A percentile compares a stretch with the other conserved stretches of the same genome.
Evolutionary conservation across 2,797 vertebrate species (phyloP).

Genomic region (Brachymystax lenok): DNA sequence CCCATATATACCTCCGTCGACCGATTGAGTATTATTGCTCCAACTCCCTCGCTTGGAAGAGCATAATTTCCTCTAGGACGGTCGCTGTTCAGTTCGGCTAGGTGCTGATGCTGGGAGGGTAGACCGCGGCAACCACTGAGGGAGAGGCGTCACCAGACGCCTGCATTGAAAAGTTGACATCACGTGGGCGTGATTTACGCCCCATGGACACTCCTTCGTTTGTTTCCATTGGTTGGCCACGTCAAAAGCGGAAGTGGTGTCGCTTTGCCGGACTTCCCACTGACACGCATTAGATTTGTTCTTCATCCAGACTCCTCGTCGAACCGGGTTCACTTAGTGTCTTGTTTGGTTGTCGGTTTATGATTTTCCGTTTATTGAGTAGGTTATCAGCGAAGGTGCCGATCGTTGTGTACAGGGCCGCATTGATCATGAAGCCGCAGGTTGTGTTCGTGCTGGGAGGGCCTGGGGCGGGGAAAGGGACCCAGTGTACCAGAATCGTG

Average conservation of each 20-base stretch:
- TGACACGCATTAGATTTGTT: constrained; percentile 65
- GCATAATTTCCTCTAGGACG: constrained; percentile 57
- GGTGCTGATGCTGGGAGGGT: constrained; percentile 78
- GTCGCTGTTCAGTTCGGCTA: constrained; percentile 58
- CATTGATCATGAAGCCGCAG: constrained; percentile 87
- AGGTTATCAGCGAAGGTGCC: constrained; percentile 60
- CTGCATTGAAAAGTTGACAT: constrained; percentile 27
- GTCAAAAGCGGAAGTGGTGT: constrained; percentile 69
- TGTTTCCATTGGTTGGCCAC: constrained; percentile 55
- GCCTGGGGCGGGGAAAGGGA: constrained; percentile 95
- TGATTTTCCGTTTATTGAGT: constrained; percentile 71
- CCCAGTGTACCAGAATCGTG: constrained; percentile 91
- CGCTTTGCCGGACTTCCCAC: constrained; percentile 21
- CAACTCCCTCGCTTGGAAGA: constrained; percentile 19
- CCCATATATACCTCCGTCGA: background rate
- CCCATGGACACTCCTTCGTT: constrained; percentile 17
- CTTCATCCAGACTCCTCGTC: background rate
- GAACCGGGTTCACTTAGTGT: background rate
- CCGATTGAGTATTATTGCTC: background rate
- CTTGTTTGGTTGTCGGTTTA: constrained; percentile 54
- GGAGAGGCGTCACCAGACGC: constrained; percentile 50
- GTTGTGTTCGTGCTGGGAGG: constrained; percentile 96
- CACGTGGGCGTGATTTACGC: constrained; percentile 49
- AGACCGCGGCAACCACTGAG: constrained; percentile 26
- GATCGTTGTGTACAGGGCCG: constrained; percentile 51